Base-by-base conservation (phyloP, 1,140 invertebrate species). In the Dufourea novaeangliae region DNA sequence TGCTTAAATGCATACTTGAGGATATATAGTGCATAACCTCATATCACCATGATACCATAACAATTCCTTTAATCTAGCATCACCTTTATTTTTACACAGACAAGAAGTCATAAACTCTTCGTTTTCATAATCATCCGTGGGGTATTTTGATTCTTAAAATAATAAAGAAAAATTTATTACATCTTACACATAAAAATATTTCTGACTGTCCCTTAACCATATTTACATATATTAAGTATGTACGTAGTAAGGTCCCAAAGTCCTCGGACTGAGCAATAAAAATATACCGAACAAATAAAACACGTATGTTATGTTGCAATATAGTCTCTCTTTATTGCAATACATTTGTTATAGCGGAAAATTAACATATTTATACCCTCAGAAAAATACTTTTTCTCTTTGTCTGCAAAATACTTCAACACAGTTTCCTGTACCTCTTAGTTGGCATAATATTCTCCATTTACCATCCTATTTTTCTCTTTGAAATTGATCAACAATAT, bases 1-100 rank as follows among this genome's bases (percentile, higher is more conserved):
- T 76, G 14, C 81, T 52, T 25, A 74, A n/a, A 72, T 78, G 88
- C 64, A 86, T 91, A 91, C 93, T 90, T 88, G 91, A 78, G 94
- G 94, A 72, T 91, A 93, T 75, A 94, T 85, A 29, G 93, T 93
- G 79, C 93, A 94, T 32, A 94, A 90, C 41, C 91, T 88, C 79
- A 93, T 92, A 44, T 93, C 90, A 17, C 88, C 92, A 80, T 91
- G 86, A 76, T 91, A 91, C 93, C 93, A 94, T 32, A 94, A 82
- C 61, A 94, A 90, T 82, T 94, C 93, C 39, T 92, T 92, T 56
- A 94, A 88, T 87, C 89, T 93, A 44, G 93, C 94, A 79, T 87
- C 74, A 82, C 80, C 89, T 32, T 92, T 92, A 85, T 94, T 94
- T 37, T 74, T 76, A 78, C 94, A 94, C 20, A 94, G 87, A 66